Conservation (phyloP, 2,888 invertebrate species). For the Hipparchia sbordonii region DNA sequence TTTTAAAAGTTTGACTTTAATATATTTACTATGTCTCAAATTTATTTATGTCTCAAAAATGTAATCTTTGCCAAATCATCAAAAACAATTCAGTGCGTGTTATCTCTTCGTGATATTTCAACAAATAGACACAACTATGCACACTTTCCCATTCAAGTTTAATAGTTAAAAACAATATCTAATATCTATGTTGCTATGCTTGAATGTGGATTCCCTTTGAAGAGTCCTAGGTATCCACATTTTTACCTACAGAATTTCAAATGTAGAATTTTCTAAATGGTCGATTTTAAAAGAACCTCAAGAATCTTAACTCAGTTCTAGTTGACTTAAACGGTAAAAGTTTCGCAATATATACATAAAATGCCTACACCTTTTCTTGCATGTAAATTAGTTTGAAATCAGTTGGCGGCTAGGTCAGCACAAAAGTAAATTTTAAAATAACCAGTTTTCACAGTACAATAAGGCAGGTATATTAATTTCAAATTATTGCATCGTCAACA, state of each 20-base stretch:
- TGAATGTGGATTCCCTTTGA: not conserved
- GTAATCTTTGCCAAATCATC: too few species aligned
- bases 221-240: not conserved
- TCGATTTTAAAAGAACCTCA: not conserved
- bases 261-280: not conserved
- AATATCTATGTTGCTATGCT: not conserved
- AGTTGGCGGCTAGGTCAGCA: not conserved
- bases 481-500: not conserved
- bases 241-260: not conserved
- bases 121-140: too few species aligned
- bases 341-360: not conserved
- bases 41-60: too few species aligned
- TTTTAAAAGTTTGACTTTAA: too few species aligned
- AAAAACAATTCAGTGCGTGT: too few species aligned
- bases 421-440: constrained; percentile 5
- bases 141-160: too few species aligned
- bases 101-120: too few species aligned
- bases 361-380: constrained; percentile 23
- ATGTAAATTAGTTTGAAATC: constrained; percentile 21
- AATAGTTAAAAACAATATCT: not conserved
- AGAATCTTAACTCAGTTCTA: not conserved
- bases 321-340: not conserved
- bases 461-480: not conserved
- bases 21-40: too few species aligned
- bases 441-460: constrained; percentile 1